Evolutionary conservation across 2,797 vertebrate genomes (phyloP).

Genomic region (Eidolon dupreanum): DNA sequence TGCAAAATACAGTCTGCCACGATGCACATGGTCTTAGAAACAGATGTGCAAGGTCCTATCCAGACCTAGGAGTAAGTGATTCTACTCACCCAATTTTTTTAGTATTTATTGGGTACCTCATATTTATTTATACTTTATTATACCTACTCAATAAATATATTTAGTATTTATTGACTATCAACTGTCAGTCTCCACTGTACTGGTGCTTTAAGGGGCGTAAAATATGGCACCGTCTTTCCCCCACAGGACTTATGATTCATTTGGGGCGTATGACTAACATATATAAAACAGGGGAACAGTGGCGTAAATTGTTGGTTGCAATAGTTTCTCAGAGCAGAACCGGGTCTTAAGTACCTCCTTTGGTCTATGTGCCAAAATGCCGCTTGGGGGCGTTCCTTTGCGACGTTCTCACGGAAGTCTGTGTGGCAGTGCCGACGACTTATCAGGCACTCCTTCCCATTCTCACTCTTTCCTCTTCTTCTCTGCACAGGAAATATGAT

Average conservation of each 20-base stretch:
- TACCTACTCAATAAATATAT: background rate
- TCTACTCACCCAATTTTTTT: background rate
- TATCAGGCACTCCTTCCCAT: background rate
- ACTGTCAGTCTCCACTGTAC: background rate
- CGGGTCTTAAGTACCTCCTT: background rate
- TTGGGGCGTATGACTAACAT: background rate
- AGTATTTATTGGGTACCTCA: background rate
- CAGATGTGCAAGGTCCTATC: background rate
- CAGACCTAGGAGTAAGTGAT: background rate
- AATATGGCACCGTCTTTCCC: background rate
- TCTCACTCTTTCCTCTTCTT: background rate
- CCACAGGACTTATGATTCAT: background rate
- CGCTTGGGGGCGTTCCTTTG: background rate
- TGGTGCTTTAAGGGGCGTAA: background rate
- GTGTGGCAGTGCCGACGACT: background rate
- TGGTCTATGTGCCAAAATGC: background rate
- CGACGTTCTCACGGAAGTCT: background rate
- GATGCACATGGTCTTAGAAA: background rate
- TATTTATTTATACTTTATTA: too few species aligned
- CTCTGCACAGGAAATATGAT: constrained; percentile 90
- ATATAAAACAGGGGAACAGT: background rate
- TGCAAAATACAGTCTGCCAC: background rate
- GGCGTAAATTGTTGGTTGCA: background rate
- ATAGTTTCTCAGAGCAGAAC: background rate
- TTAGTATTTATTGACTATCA: background rate